phyloP scores from a whole-genome alignment of 2,113 vertebrate genomes.

The Leucosticte australis region DNA sequence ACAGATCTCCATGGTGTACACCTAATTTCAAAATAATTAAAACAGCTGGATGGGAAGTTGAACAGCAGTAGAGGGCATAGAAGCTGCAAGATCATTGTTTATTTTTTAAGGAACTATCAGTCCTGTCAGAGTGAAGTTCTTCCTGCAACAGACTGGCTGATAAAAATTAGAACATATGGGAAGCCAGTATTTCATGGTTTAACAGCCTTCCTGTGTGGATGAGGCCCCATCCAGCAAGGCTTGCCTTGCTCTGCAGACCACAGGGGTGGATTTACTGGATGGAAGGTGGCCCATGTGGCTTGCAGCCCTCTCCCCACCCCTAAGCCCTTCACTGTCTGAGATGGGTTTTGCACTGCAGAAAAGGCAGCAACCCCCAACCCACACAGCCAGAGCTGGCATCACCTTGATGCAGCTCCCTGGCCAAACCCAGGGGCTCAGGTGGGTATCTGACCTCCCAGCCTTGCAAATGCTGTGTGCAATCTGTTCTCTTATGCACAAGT shows the following conservation, averaged over 20 bases:
- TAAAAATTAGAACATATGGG: conserved; percentile 13
- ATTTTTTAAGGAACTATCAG: background rate
- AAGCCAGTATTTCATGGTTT: background rate
- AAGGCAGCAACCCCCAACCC: background rate
- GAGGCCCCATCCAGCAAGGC: accelerated
- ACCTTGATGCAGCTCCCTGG: accelerated
- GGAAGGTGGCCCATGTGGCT: background rate
- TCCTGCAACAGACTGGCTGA: background rate
- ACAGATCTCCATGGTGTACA: conserved; percentile 7
- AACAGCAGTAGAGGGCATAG: conserved; percentile 9
- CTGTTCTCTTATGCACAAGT: accelerated
- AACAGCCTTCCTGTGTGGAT: background rate
- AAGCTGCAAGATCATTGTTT: background rate
- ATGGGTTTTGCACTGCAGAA: background rate
- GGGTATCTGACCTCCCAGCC: background rate
- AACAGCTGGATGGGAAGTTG: conserved; percentile 44
- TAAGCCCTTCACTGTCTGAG: accelerated
- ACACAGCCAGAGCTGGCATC: background rate
- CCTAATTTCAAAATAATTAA: conserved; percentile 56
- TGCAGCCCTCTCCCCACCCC: background rate
- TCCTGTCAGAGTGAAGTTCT: conserved; percentile 20
- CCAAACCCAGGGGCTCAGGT: no score
- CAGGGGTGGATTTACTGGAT: background rate
- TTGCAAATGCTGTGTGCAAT: accelerated
- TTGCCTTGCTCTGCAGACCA: background rate